Base-by-base conservation (phyloP, 1,140 invertebrate genomes). In the Eubasilissa regina region DNA sequence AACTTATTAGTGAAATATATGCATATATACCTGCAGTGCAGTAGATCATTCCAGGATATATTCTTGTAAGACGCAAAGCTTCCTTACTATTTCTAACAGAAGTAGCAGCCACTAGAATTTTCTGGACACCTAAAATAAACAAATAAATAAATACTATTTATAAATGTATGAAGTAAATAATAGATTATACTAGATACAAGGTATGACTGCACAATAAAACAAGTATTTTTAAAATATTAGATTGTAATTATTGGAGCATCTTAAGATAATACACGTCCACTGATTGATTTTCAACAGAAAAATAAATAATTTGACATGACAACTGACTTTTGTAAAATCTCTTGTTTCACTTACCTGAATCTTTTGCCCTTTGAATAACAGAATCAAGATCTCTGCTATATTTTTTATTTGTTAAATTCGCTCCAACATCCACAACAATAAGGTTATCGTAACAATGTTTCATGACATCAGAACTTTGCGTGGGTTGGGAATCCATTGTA, bases 361-460 rank as follows among this genome's bases (percentile, higher is more conserved):
- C 95, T 91, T 96, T 96, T 78, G 97, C 96, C 87, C 97, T 91
- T 88, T 97, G 94, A 78, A 99, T 91, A 4, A 99, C 97, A 80
- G 95, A 95, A 89, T 98, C 96, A 84, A 98, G 90, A 91, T 98
- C 97, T 86, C 96, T 92, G 84, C 92, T 92, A 87, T 96, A 98
- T 86, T 98, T 98, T 87, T 97, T 97, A 90, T 98, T 98, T 4
- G 96, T 97, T 83, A 99, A 90, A 93, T 98, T 98, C 15, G 97
- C 96, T 84, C 97, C 97, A 80, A 97, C 94, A 87, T 98, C 97
- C 51, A 98, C 94, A 66, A 98, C 92, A 85, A 97, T 95, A 86
- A 97, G 95, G 89, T 96, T 96, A 87, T 96, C 94, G 85, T 95
- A 96, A 43, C 81, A 82, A 25, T 79, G 66, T 55, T 75, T 72